Base-by-base conservation (phyloP, 1,140 invertebrate genomes). In the Zaprionus camerounensis region DNA sequence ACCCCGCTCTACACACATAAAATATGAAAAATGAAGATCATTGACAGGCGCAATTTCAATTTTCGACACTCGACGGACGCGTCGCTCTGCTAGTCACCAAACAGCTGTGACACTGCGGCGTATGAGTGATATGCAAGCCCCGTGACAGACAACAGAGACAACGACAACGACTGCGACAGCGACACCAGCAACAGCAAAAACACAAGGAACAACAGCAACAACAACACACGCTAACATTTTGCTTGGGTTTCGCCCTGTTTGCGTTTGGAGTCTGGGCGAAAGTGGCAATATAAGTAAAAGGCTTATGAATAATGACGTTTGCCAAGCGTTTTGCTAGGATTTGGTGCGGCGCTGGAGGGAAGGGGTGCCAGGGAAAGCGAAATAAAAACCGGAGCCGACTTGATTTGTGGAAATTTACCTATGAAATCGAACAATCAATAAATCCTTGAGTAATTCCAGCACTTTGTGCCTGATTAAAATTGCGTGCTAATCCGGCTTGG, bases 1-100 rank as follows among this genome's bases (percentile, higher is more conserved):
- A 5, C 1, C 5, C n/a, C 15, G 2, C n/a, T 13, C 36, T 15
- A 4, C 24, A 13, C 17, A 34, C 24, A 58, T 51, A 26, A 44
- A 65, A 72, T 51, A 67, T 66, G 31, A 72, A 65, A 58, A 66
- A 67, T 66, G 55, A 72, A 59, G 63, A 67, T 72, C 63, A 72
- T 72, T 72, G 63, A 66, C 53, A 67, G 55, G 53, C 63, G 53
- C 46, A 26, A 49, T 65, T 58, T 65, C 28, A 64, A 41, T 69
- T 69, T 69, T 28, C 56, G 20, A 13, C 11, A 34, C 9, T 51
- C 46, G 12, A 20, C 20, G 17, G 46, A 20, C 17, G 51, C 15
- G 24, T 7, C 28, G 28, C 28, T 31, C 11, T 11, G 17, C 20
- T 1, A 34, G 31, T 9, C 7, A 4, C 3, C 36, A 17, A 38